Conservation (phyloP, 2,113 vertebrate species). For the Pao palembangensis region DNA sequence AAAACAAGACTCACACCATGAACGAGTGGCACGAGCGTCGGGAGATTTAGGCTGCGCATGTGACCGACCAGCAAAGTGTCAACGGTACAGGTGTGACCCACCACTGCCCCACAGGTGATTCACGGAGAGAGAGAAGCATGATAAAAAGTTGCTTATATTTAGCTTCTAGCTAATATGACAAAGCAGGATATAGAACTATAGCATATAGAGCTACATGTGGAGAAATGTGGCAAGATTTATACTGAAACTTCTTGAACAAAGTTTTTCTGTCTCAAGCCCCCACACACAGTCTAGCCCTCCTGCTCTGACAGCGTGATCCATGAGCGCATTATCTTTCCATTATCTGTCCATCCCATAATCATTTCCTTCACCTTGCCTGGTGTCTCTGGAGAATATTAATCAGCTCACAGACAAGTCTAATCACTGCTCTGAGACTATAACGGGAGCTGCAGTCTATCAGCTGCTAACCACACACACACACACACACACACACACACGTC, state of each 20-base stretch:
- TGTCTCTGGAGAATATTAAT: slow-evolving; percentile 65
- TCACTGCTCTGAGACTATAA: slow-evolving; percentile 69
- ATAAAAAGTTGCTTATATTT: too few species aligned
- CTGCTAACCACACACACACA: slow-evolving; percentile 24
- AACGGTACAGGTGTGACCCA: too few species aligned
- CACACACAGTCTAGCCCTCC: slow-evolving; percentile 12
- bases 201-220: too few species aligned
- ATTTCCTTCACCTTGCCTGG: slow-evolving; percentile 58
- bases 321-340: slow-evolving; percentile 71
- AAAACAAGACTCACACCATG: too few species aligned
- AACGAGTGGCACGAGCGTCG: too few species aligned
- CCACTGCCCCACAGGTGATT: too few species aligned
- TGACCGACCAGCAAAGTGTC: too few species aligned
- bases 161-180: too few species aligned
- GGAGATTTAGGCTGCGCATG: too few species aligned
- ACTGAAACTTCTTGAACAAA: slow-evolving; percentile 19
- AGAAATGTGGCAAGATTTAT: too few species aligned
- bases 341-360: slow-evolving; percentile 70
- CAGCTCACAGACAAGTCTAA: slow-evolving; percentile 68
- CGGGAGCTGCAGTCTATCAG: slow-evolving; percentile 67
- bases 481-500: slow-evolving; percentile 6
- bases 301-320: slow-evolving; percentile 68
- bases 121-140: too few species aligned
- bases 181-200: too few species aligned
- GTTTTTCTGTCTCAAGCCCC: slow-evolving; percentile 9